Base-by-base conservation (phyloP, 2,113 vertebrate genomes). In the Ursus arctos region DNA sequence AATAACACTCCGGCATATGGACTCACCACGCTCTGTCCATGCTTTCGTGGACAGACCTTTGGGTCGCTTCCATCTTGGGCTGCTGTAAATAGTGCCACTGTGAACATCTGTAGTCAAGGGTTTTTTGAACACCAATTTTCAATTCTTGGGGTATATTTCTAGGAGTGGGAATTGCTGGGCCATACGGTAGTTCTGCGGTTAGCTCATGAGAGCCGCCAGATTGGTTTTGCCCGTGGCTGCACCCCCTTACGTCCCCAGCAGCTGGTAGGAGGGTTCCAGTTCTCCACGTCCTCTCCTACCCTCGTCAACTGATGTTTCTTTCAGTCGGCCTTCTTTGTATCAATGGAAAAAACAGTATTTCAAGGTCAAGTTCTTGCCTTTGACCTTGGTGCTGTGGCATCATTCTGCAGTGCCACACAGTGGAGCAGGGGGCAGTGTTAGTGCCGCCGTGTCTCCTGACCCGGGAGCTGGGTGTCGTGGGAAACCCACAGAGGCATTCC, bases 21-120 rank as follows among this genome's bases (percentile, higher is more conserved):
- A 15, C 1, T 3, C 1, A 1, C 9, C 10, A 2, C 19, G 0
- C n/a, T 22, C 19, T 11, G 21, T 26, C 43, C 26, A 0, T 10
- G 43, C 43, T 31, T 31, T 28, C 1, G 4, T 18, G 43, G 74
- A 11, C 0, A 22, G 79, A 4, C 28, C 0, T 16, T 31, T 15
- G 18, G 47, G n/a, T 8, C 15, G 2, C 14, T 61, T 47, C 53
- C 47, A 8, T 10, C 79, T 47, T 7, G 36, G 26, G 11, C 43
- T 0, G 0, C 31, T 6, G 51, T 11, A 31, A 10, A 1, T 1
- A 28, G 1, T 7, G 18, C 40, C 33, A 40, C 83, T 47, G 0
- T 13, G 26, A 11, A 3, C 9, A 1, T 11, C n/a, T 6, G 28
- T 2, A 5, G 1, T 3, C 16, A 4, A 0, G 22, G 18, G 47